Base-by-base conservation (phyloP, 2,888 invertebrate species). In the Drosophila prolongata region DNA sequence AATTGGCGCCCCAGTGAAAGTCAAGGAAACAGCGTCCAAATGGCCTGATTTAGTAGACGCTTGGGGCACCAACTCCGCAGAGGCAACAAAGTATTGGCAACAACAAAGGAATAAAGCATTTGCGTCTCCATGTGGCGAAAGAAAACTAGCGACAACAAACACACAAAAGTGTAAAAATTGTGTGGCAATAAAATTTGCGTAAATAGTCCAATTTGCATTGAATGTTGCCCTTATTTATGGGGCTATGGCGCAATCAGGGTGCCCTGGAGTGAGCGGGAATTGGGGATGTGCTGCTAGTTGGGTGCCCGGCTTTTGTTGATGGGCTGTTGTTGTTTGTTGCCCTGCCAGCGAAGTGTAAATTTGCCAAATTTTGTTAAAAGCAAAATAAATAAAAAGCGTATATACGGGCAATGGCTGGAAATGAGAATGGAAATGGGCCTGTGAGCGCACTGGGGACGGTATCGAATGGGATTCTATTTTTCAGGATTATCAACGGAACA, bases 181-280 rank as follows among this genome's bases (percentile, higher is more conserved):
- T 78, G 76, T 77, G 89, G 90, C 82, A 90, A 90, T 90, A 90
- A 90, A 90, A 90, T 90, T 90, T 90, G 87, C 90, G 90, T 91
- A 90, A 91, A 90, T 89, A 89, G 87, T 83, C 82, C 87, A 88
- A 90, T 91, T 90, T 89, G 83, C 83, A 89, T 86, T 84, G 86
- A 80, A 82, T 77, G 77, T 71, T 81, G 82, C 87, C 76, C 75
- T 86, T 84, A 88, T 88, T 81, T 89, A 78, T 87, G 79, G 69
- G 57, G 77, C 77, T 69, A 69, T 68, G 44, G 69, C 57, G 69
- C 66, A 66, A 66, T 66, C 66, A 67, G 57, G 69, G 47, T 37
- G 13, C 34, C 57, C 69, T 56, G 62, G 13, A 43, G 70, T 35
- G 43, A 59, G 8, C 30, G 42, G 38, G 35, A 46, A 58, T 44